Percentiles rank a stretch among this genome's conserved stretches.
Conservation (phyloP, 2,113 vertebrate species). For the Uropsilus gracilis region DNA sequence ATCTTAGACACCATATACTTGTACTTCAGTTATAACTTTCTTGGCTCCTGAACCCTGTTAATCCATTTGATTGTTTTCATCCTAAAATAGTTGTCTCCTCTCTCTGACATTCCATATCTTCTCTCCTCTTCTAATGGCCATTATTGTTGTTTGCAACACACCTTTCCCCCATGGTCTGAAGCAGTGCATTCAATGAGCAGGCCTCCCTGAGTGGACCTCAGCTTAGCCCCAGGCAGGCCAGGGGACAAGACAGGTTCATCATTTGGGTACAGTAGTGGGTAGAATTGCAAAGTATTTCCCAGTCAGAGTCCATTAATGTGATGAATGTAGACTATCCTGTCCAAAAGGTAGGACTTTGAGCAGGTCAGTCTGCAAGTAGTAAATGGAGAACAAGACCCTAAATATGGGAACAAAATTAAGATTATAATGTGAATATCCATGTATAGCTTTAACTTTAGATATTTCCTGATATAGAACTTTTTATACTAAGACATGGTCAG, state of each 20-base stretch:
- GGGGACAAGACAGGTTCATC: neutral
- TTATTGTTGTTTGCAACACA: neutral
- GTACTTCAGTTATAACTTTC: neutral
- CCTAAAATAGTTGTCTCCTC: neutral
- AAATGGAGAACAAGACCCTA: neutral
- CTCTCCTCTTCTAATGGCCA: neutral
- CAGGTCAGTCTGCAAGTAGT: neutral
- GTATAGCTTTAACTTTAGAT: neutral
- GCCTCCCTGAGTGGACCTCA: neutral
- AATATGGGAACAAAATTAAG: neutral
- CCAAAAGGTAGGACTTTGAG: neutral
- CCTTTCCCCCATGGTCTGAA: too few species aligned
- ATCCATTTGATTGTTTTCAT: neutral
- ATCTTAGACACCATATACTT: neutral
- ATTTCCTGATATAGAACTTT: neutral
- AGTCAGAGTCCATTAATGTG: neutral
- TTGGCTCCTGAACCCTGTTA: neutral
- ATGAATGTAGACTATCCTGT: too few species aligned
- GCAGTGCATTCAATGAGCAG: neutral
- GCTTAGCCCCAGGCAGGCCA: neutral
- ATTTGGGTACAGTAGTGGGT: neutral
- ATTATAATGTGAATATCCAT: neutral
- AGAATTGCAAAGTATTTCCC: neutral
- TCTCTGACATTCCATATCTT: neutral
- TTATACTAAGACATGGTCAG: neutral